phyloP scores from a whole-genome alignment of 35 echinoderm and acorn worm species.

The Patiria miniata region DNA sequence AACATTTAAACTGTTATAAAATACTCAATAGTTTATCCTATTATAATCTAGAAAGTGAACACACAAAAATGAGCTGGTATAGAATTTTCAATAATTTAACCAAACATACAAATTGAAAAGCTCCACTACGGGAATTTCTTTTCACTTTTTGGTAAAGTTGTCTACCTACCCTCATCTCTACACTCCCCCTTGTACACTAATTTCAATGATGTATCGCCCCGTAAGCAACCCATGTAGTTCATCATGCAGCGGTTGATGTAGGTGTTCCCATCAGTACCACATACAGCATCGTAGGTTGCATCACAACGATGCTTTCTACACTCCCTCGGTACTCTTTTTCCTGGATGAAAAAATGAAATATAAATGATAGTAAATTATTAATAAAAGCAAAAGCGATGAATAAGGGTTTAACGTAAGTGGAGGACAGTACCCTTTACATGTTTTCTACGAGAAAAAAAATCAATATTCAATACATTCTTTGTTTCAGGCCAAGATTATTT shows the following conservation, averaged over 20 bases:
- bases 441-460: too few relatives aligned
- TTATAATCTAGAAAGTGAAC: too few relatives aligned
- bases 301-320: conserved; percentile 63
- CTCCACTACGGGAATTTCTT: too few relatives aligned
- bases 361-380: not conserved
- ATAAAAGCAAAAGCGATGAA: too few relatives aligned
- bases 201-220: not conserved
- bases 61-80: not conserved
- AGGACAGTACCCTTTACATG: too few relatives aligned
- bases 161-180: conserved; percentile 63
- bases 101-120: not conserved
- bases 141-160: not conserved
- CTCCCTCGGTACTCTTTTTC: conserved; percentile 40
- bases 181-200: conserved; percentile 65
- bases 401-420: too few relatives aligned
- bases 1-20: not conserved
- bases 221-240: conserved; percentile 43
- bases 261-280: conserved; percentile 80
- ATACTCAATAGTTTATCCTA: not conserved
- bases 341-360: conserved; percentile 31
- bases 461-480: too few relatives aligned
- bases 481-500: too few relatives aligned
- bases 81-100: not conserved
- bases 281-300: conserved; percentile 61
- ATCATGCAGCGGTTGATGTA: conserved; percentile 86